Percentiles rank a stretch among this genome's conserved stretches.
phyloP scores from a whole-genome alignment of 2,797 vertebrate genomes.

The Kryptopterus vitreolus region DNA sequence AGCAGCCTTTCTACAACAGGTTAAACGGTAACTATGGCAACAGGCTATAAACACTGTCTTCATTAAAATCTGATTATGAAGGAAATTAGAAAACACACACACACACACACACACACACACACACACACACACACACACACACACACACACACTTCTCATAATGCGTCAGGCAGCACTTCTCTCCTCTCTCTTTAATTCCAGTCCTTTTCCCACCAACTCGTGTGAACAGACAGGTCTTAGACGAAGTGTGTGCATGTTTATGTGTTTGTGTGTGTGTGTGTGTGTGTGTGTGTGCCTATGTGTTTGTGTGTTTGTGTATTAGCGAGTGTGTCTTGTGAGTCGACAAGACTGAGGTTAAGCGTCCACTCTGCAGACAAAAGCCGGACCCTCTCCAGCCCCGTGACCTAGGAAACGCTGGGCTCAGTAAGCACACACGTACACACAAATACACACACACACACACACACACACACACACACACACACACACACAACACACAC shows the following conservation, averaged over 20 bases:
- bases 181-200: slow-evolving; percentile 65
- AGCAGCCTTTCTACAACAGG: slow-evolving; percentile 39
- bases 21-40: slow-evolving; percentile 54
- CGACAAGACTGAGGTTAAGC: slow-evolving; percentile 69
- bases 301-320: slow-evolving; percentile 45
- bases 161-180: slow-evolving; percentile 47
- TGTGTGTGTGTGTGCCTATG: slow-evolving; percentile 45
- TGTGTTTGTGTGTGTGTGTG: slow-evolving; percentile 70
- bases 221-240: slow-evolving; percentile 58
- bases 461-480: slow-evolving; percentile 23
- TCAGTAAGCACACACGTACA: slow-evolving; percentile 53
- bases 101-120: slow-evolving; percentile 17
- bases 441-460: neutral
- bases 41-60: slow-evolving; percentile 53
- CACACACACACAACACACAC: slow-evolving; percentile 33
- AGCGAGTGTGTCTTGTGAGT: slow-evolving; percentile 52
- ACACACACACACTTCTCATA: slow-evolving; percentile 40
- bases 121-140: slow-evolving; percentile 31
- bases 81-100: slow-evolving; percentile 44
- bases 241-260: slow-evolving; percentile 53
- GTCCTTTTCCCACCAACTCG: slow-evolving; percentile 80
- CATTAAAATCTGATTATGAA: slow-evolving; percentile 58
- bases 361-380: slow-evolving; percentile 74
- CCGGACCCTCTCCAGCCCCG: slow-evolving; percentile 76
- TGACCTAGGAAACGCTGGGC: slow-evolving; percentile 87